A percentile compares a stretch with the other conserved stretches of the same genome.
Evolutionary conservation across 2,113 vertebrate genomes (phyloP).

Genomic region (Dryoscopus gambensis): DNA sequence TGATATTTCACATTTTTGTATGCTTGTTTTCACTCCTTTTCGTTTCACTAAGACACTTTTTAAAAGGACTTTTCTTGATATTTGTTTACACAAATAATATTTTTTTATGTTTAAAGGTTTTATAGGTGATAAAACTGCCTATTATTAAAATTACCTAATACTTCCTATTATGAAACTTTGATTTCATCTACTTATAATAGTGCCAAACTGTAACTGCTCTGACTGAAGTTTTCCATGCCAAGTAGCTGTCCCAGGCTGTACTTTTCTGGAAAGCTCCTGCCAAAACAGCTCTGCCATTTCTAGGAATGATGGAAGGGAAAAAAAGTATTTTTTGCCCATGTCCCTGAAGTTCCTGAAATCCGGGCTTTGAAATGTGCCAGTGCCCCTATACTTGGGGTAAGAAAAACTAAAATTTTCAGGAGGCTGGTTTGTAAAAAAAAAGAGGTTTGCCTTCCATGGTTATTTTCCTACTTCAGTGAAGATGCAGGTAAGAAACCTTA

Average conservation of each 20-base stretch:
- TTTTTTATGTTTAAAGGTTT: conserved; percentile 45
- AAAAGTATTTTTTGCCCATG: background rate
- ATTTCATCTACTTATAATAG: background rate
- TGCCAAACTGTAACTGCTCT: conserved; percentile 50
- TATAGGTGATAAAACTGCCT: conserved; percentile 41
- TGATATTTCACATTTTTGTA: conserved; percentile 28
- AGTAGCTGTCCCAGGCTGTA: conserved; percentile 26
- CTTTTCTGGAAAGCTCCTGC: conserved; percentile 24
- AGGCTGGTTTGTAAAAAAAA: background rate
- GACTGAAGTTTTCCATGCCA: conserved; percentile 37
- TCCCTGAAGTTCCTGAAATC: background rate
- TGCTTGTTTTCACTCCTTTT: conserved; percentile 36
- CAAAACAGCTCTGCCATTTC: conserved; percentile 25
- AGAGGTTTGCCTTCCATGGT: background rate
- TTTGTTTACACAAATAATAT: conserved; percentile 46
- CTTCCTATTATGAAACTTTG: conserved; percentile 59
- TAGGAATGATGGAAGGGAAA: conserved; percentile 39
- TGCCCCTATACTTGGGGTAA: background rate
- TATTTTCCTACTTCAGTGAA: background rate
- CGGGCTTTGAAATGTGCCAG: background rate
- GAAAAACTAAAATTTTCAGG: background rate
- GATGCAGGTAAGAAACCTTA: background rate
- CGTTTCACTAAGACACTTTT: background rate
- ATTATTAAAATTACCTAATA: conserved; percentile 59
- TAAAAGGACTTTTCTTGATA: background rate